Conservation (phyloP, 2,888 invertebrate species). For the Rhyacophila evoluta region DNA sequence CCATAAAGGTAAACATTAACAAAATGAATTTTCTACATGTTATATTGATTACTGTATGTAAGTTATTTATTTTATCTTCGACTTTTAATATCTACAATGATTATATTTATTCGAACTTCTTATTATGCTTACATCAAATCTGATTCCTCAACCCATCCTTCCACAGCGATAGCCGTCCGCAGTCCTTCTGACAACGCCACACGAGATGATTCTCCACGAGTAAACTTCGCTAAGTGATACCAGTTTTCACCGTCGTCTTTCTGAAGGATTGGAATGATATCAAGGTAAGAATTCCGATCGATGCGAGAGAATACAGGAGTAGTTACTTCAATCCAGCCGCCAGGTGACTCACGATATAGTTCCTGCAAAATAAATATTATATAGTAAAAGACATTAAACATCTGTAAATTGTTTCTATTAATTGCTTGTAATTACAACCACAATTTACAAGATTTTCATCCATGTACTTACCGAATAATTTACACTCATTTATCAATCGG, state of each 20-base stretch:
- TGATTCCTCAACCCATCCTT: constrained; percentile 72
- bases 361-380: constrained; percentile 59
- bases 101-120: too few species aligned
- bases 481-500: too few species aligned
- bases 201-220: background rate
- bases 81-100: too few species aligned
- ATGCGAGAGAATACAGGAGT: constrained; percentile 69
- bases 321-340: constrained; percentile 78
- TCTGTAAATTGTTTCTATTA: too few species aligned
- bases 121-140: constrained; percentile 68
- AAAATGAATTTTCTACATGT: too few species aligned
- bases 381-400: too few species aligned
- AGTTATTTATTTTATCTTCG: too few species aligned
- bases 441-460: too few species aligned
- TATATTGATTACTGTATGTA: too few species aligned
- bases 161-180: constrained; percentile 71
- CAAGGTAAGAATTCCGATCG: constrained; percentile 64
- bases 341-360: constrained; percentile 67
- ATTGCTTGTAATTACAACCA: too few species aligned
- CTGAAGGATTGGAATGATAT: constrained; percentile 60
- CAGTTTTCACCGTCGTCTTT: background rate
- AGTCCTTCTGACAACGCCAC: constrained; percentile 70
- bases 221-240: background rate
- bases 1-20: too few species aligned
- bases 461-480: too few species aligned